Evolutionary conservation across 2,888 invertebrate species (phyloP), one percentile per base, ranked within the genome.

Genomic region (Antheraea assamensis): DNA sequence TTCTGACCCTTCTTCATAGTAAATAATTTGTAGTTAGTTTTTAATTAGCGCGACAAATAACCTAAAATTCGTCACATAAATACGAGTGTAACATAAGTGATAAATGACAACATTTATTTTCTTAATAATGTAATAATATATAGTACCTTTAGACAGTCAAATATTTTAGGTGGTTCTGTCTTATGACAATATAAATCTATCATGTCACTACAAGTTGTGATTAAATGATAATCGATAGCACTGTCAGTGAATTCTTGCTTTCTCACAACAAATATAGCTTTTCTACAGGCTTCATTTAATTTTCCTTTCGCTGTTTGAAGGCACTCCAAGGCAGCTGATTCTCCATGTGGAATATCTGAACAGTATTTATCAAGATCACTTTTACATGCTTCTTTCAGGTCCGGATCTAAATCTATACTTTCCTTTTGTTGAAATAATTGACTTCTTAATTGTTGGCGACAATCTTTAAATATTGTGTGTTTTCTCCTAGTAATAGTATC

Each of bases 391-490:
- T 96, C 96, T 85, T 97, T 98, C 73, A 99, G 92, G 81, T 96
- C 96, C 0, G 98, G 98, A 92, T 99, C 98, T 76, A 98, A 96
- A 77, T 97, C 96, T 78, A 98, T 97, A 85, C 96, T 98, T 92
- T 99, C 99, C 78, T 98, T 96, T 89, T 98, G 97, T 86, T 99
- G 98, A 83, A 99, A 97, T 42, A 99, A 95, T 87, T 99, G 99
- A 72, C 98, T 97, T 85, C 97, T 96, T 27, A 99, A 94, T 88
- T 99, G 99, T 84, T 98, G 98, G 52, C 98, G 96, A 87, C 99
- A 99, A 31, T 97, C 97, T 88, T 97, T 98, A 5, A 97, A 96
- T 83, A 99, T 96, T 78, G 97, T 96, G 79, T 97, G 98, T 76
- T 97, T 96, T 71, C 96, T 95, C 73, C 96, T 96, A 58, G 95